Evolutionary conservation across 1,140 invertebrate species (phyloP).

Genomic region (Conus ventricosus): DNA sequence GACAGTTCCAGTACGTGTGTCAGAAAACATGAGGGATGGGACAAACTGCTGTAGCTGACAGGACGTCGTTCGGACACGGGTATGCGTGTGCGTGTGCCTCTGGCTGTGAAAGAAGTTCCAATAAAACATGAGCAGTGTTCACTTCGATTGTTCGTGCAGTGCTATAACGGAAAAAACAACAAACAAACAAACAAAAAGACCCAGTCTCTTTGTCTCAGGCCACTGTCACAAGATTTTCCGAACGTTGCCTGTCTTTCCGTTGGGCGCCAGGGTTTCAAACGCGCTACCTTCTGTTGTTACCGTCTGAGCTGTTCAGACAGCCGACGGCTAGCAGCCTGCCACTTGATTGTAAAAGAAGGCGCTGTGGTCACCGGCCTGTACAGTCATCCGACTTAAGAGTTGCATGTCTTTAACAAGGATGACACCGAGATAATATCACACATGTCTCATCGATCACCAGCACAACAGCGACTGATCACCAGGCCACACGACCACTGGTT

Average conservation of each 20-base stretch:
- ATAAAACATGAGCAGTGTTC: too few relatives aligned
- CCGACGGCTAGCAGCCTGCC: too few relatives aligned
- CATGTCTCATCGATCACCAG: background rate
- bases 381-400: background rate
- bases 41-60: too few relatives aligned
- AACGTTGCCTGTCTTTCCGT: background rate
- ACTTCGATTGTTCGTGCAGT: too few relatives aligned
- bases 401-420: background rate
- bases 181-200: too few relatives aligned
- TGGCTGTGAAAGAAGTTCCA: too few relatives aligned
- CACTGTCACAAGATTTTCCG: background rate
- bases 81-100: too few relatives aligned
- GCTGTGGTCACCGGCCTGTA: background rate
- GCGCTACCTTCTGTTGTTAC: background rate
- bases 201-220: background rate
- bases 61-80: too few relatives aligned
- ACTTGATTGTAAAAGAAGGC: background rate
- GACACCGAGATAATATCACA: slow-evolving; percentile 1
- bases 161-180: too few relatives aligned
- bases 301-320: background rate
- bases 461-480: background rate
- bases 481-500: too few relatives aligned
- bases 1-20: too few relatives aligned
- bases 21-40: too few relatives aligned
- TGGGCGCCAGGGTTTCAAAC: background rate